Evolutionary conservation across 2,888 invertebrate species (phyloP).

Genomic region (Imbricaverruca yamaguchii): DNA sequence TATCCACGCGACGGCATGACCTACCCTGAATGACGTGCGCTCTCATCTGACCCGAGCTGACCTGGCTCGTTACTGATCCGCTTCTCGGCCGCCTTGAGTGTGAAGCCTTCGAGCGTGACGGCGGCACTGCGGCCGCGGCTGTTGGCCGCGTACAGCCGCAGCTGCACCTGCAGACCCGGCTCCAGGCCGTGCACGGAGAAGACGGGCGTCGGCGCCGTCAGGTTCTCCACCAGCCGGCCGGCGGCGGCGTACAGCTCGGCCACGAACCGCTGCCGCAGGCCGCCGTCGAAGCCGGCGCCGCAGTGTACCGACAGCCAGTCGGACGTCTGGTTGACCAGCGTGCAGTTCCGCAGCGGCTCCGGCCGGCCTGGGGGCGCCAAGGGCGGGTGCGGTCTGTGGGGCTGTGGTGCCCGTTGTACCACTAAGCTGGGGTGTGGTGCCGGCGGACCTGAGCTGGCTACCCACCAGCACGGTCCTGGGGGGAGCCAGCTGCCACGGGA

Average conservation of each 20-base stretch:
- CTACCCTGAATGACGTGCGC: no score
- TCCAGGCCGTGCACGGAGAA: not conserved
- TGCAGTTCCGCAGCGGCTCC: conserved; percentile 22
- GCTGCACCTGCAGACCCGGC: not conserved
- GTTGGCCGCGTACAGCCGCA: not conserved
- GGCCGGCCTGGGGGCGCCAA: conserved; percentile 12
- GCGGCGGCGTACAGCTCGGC: conserved; percentile 22
- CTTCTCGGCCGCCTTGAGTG: not conserved
- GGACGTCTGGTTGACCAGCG: conserved; percentile 25
- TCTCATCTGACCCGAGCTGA: no score
- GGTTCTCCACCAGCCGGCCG: not conserved
- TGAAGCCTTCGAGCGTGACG: not conserved
- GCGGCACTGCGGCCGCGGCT: not conserved
- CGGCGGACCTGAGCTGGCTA: no score
- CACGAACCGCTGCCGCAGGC: conserved; percentile 25
- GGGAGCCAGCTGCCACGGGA: no score
- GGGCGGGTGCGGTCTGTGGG: no score
- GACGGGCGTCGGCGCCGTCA: not conserved
- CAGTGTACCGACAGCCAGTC: conserved; percentile 23
- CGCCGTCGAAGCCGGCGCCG: conserved; percentile 26
- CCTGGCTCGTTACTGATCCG: not conserved
- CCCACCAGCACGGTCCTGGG: no score
- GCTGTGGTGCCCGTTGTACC: no score
- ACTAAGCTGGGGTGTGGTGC: no score
- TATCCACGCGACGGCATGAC: no score